These are phyloP conservation scores for Leptinotarsa texana DNA, from an alignment of 1,140 invertebrate genomes.

Conservation along the genomic window DNA sequence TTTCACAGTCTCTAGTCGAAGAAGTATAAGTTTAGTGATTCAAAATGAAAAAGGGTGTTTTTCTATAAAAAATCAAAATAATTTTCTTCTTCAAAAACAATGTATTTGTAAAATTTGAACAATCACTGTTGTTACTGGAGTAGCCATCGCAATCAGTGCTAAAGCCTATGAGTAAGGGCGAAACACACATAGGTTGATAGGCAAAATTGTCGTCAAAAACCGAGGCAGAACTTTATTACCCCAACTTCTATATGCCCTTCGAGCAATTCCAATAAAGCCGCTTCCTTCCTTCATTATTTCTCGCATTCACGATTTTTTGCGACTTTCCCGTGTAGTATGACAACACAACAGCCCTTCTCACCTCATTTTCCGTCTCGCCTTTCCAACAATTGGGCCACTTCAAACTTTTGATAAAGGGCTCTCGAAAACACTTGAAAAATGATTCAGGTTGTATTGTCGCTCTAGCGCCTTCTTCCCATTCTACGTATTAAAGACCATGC, in stretches of 20 bases:
- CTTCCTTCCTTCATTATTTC: slow-evolving; percentile 11
- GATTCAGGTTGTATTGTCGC: slow-evolving; percentile 12
- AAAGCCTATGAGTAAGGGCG: too few relatives aligned
- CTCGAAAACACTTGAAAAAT: slow-evolving; percentile 20
- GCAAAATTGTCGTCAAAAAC: too few relatives aligned
- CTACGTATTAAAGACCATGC: slow-evolving; percentile 9
- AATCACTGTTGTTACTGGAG: too few relatives aligned
- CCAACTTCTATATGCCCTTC: slow-evolving; percentile 6
- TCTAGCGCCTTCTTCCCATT: neutral
- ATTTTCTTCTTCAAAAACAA: too few relatives aligned
- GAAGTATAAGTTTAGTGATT: too few relatives aligned
- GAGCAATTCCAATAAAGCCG: neutral
- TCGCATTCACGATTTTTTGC: neutral
- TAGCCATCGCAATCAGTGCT: too few relatives aligned
- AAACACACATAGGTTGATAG: too few relatives aligned
- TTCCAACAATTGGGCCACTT: slow-evolving; percentile 11
- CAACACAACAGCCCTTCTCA: slow-evolving; percentile 8
- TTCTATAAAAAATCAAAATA: too few relatives aligned
- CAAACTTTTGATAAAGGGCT: slow-evolving; percentile 10
- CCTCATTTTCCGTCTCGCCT: slow-evolving; percentile 11
- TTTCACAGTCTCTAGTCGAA: too few relatives aligned
- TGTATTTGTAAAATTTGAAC: too few relatives aligned
- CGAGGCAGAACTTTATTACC: slow-evolving; percentile 10
- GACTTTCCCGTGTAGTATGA: neutral
- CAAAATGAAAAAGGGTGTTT: too few relatives aligned